Conservation (phyloP, 2,113 vertebrate genomes). For the Stercorarius parasiticus region DNA sequence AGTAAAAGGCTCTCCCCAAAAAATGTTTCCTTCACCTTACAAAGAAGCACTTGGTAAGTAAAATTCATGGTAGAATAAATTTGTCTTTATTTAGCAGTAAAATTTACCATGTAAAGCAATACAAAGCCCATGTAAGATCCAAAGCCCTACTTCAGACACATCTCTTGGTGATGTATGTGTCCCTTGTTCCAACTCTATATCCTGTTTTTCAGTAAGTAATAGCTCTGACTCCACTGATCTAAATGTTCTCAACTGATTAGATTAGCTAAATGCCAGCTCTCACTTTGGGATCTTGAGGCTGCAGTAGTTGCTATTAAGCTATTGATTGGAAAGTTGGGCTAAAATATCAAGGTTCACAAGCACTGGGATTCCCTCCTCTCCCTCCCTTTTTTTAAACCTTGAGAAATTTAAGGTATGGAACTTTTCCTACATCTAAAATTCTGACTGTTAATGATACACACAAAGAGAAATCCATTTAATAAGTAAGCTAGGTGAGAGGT, state of each 20-base stretch:
- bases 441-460: not conserved
- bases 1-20: not conserved
- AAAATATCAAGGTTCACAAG: conserved; percentile 47
- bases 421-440: not conserved
- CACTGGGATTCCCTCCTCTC: not conserved
- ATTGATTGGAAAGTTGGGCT: conserved; percentile 34
- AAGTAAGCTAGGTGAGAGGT: not conserved
- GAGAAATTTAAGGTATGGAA: not conserved
- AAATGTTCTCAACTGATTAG: conserved; percentile 30
- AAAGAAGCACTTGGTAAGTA: not conserved
- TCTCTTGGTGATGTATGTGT: not conserved
- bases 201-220: conserved; percentile 15
- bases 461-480: not conserved
- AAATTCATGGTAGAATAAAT: not conserved
- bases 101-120: not conserved
- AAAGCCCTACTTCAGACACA: not conserved
- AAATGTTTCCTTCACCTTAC: not conserved
- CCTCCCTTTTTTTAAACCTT: not conserved
- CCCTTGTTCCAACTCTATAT: not conserved
- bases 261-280: conserved; percentile 49
- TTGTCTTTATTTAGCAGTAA: conserved; percentile 7
- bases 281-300: conserved; percentile 27
- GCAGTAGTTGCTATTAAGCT: conserved; percentile 17
- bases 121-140: not conserved
- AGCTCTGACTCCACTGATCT: not conserved